phyloP scores from a whole-genome alignment of 2,113 vertebrate species.

The Oenanthe melanoleuca region DNA sequence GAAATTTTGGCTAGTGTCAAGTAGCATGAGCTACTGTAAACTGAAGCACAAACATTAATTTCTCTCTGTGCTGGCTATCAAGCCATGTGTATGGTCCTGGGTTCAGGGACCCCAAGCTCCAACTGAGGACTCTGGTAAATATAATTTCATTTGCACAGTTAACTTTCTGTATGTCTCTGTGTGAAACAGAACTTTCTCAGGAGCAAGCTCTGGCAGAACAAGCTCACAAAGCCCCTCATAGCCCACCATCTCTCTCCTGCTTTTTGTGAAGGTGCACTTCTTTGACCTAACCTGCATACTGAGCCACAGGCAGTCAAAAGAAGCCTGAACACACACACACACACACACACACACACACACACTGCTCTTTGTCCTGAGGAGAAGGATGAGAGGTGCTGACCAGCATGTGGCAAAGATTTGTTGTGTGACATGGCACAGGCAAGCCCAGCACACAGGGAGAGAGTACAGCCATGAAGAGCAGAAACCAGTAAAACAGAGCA shows the following conservation, averaged over 20 bases:
- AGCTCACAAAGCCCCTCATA: background rate
- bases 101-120: background rate
- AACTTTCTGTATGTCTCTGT: background rate
- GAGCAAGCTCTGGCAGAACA: background rate
- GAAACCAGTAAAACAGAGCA: background rate
- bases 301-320: background rate
- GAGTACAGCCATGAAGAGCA: background rate
- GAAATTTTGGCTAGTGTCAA: background rate
- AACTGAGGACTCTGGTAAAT: background rate
- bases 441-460: background rate
- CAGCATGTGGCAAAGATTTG: background rate
- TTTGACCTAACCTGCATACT: background rate
- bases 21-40: background rate
- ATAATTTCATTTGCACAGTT: background rate
- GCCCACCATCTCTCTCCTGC: background rate
- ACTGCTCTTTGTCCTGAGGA: background rate
- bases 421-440: accelerated
- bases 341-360: too few relatives aligned
- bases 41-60: background rate
- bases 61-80: background rate
- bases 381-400: background rate
- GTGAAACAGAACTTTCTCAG: background rate
- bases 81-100: background rate
- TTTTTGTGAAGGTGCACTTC: background rate
- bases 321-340: background rate